phyloP scores from a whole-genome alignment of 2,797 vertebrate genomes.

The Enoplosus armatus region DNA sequence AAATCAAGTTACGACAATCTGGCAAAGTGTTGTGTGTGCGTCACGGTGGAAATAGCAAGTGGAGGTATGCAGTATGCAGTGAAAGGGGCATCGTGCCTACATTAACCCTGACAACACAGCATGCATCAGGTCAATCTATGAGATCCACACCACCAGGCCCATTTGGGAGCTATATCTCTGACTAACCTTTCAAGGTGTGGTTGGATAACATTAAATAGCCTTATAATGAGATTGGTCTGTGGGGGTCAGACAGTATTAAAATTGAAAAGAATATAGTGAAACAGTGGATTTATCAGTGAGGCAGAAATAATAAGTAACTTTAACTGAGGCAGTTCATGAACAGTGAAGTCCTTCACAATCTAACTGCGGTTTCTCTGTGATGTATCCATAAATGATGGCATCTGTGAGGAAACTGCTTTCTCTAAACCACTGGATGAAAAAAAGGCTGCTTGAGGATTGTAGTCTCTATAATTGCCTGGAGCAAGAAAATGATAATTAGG shows the following conservation, averaged over 20 bases:
- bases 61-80: neutral
- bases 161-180: neutral
- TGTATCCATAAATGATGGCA: conserved; percentile 16
- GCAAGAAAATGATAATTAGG: conserved; percentile 58
- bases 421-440: conserved; percentile 10
- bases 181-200: neutral
- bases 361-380: neutral
- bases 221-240: neutral
- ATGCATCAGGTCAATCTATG: conserved; percentile 7
- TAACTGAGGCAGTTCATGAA: neutral
- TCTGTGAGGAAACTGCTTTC: conserved; percentile 21
- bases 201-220: conserved; percentile 6
- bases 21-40: neutral
- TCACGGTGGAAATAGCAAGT: neutral
- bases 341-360: neutral
- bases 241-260: neutral
- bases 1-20: neutral
- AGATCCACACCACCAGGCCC: neutral
- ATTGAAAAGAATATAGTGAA: neutral
- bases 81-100: neutral
- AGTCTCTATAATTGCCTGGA: conserved; percentile 53
- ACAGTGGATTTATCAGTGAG: neutral
- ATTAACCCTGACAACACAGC: neutral
- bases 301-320: neutral
- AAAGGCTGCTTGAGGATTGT: conserved; percentile 31